phyloP scores from a whole-genome alignment of 2,888 invertebrate species.

The Amphipoea oculea region DNA sequence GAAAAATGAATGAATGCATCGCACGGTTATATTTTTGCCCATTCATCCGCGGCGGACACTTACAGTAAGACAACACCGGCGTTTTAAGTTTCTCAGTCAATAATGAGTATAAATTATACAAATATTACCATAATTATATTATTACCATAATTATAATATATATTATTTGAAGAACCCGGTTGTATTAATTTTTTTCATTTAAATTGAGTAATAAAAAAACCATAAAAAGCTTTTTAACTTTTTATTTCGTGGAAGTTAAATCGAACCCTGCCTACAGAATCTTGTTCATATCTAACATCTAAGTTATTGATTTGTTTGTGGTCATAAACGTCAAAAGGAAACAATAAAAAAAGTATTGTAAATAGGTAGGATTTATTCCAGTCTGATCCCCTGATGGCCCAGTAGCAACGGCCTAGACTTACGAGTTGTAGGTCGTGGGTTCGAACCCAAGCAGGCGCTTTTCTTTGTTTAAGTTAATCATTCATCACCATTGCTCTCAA shows the following conservation, averaged over 20 bases:
- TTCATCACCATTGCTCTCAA: neutral
- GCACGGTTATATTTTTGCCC: constrained; percentile 38
- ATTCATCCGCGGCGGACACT: constrained; percentile 40
- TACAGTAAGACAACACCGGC: constrained; percentile 44
- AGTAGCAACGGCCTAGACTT: no score
- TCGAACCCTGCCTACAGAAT: neutral
- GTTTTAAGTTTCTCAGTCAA: constrained; percentile 50
- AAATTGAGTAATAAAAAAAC: neutral
- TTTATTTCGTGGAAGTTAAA: neutral
- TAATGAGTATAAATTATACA: constrained; percentile 22
- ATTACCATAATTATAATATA: constrained; percentile 2
- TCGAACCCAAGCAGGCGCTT: neutral
- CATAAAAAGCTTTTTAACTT: neutral
- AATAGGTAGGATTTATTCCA: no score
- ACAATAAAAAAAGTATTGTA: neutral
- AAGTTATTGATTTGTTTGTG: neutral
- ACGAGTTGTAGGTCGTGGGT: neutral
- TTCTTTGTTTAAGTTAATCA: neutral
- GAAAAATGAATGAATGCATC: constrained; percentile 24
- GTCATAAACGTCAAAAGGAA: neutral
- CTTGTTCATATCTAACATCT: neutral
- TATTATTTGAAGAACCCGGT: neutral
- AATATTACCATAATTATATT: constrained; percentile 15
- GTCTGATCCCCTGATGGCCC: no score
- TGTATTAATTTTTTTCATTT: neutral